Evolutionary conservation across 2,888 invertebrate genomes (phyloP).

Genomic region (Orthosia cruda): DNA sequence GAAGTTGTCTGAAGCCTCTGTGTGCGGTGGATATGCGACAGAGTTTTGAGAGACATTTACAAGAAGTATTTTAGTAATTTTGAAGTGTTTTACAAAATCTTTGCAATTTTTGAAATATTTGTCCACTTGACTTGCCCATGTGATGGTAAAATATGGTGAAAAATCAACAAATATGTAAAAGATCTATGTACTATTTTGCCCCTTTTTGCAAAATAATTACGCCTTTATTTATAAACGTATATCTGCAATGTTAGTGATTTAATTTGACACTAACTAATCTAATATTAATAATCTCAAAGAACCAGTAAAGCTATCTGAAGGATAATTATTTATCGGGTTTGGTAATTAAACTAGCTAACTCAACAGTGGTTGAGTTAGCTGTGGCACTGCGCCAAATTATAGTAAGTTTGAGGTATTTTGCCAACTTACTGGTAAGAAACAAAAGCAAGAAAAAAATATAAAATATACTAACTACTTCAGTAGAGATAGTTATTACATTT

Average conservation of each 20-base stretch:
- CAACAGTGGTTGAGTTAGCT: too few relatives aligned
- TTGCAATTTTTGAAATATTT: too few relatives aligned
- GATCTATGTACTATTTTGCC: neutral
- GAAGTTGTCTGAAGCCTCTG: conserved; percentile 63
- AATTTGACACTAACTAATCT: neutral
- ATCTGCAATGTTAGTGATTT: neutral
- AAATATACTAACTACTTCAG: too few relatives aligned
- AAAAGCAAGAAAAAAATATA: neutral
- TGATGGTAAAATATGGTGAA: too few relatives aligned
- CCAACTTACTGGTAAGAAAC: neutral
- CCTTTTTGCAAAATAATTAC: neutral
- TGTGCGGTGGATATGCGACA: conserved; percentile 6
- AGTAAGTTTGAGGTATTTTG: neutral
- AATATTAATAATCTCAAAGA: neutral
- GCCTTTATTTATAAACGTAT: too few relatives aligned
- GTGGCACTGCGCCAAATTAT: neutral
- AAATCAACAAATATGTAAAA: neutral
- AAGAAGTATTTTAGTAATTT: too few relatives aligned
- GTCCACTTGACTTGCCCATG: too few relatives aligned
- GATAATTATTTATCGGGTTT: too few relatives aligned
- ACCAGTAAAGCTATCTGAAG: neutral
- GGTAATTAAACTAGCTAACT: neutral
- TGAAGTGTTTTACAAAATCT: too few relatives aligned
- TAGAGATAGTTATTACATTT: too few relatives aligned
- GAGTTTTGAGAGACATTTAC: neutral